A percentile compares a stretch with the other conserved stretches of the same genome.
These are phyloP conservation scores for Helicoverpa armigera DNA, from an alignment of 1,140 invertebrate species.

Conservation along the genomic window DNA sequence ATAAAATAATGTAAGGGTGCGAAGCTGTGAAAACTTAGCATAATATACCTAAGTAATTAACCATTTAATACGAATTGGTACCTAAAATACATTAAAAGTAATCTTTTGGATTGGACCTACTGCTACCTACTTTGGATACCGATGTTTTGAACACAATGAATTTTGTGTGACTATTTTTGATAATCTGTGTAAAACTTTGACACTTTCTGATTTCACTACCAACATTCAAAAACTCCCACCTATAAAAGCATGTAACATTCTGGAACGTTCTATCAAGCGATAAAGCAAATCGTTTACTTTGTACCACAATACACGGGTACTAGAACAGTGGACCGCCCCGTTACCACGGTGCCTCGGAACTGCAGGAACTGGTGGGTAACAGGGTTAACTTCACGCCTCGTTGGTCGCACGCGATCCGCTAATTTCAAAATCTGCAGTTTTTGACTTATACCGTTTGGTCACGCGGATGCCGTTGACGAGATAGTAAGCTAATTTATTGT, in stretches of 20 bases:
- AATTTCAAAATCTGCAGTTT: conserved; percentile 34
- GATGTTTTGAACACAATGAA: too few relatives aligned
- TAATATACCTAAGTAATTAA: too few relatives aligned
- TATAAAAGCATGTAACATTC: neutral
- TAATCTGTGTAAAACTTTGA: too few relatives aligned
- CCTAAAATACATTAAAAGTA: too few relatives aligned
- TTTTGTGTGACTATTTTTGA: too few relatives aligned
- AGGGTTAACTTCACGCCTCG: conserved; percentile 58
- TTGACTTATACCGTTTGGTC: conserved; percentile 20
- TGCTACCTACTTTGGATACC: too few relatives aligned
- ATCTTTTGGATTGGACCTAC: too few relatives aligned
- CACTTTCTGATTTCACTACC: too few relatives aligned
- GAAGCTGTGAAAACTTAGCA: too few relatives aligned
- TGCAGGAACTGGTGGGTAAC: conserved; percentile 52
- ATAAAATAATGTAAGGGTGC: too few relatives aligned
- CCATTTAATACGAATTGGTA: too few relatives aligned
- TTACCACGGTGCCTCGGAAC: conserved; percentile 65
- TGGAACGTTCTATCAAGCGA: too few relatives aligned
- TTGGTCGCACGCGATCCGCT: conserved; percentile 45
- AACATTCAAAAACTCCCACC: neutral
- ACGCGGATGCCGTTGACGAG: neutral
- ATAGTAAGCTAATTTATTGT: conserved; percentile 34
- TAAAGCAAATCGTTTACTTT: conserved; percentile 17
- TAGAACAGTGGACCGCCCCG: conserved; percentile 69
- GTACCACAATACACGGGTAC: conserved; percentile 47